Base-by-base conservation (phyloP, 37 sponge, comb jelly and placozoan genomes). In the Halichondria panicea region DNA sequence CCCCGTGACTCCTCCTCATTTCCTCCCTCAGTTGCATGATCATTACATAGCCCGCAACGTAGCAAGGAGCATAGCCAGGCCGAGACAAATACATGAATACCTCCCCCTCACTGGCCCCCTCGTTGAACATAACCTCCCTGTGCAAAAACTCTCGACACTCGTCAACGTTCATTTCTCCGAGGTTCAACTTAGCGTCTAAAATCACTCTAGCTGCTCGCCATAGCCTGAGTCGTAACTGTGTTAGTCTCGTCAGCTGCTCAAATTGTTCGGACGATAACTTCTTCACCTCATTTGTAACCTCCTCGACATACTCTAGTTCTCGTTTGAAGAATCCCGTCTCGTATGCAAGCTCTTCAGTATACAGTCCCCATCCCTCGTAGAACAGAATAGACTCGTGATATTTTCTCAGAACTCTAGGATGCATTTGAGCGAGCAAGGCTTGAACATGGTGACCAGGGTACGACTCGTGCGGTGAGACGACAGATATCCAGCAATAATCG, bases 401-500 rank as follows among this genome's bases (percentile, higher is more conserved):
- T 31, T 55, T 78, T 13, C 87, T 46, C 37, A 86, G 53, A 42
- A 86, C 27, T 30, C 87, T 52, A 2, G 80, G 75, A 55, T 86
- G 79, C 21, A 36, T 25, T 40, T 86, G 87, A 37, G 87, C 80
- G 18, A 41, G 46, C 41, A 86, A 54, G 0, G 74, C 74, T 46
- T 86, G 87, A 2, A 86, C 68, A 57, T 86, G 87, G 35, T 86
- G 87, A 57, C 87, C 87, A 57, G 87, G 87, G 43, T 86, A 86
- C n/a, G 78, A 68, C 45, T 86, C 87, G 27, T 79, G 87, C n/a
- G 87, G 74, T 2, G 75, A 56, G 38, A 86, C 57, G 37, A 86
- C 87, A 46, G 70, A 74, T 40, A 86, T 86, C 80, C 80, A 86
- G 0, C 80, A 68, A 69, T 79, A 79, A 42, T 86, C 87, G 32